Evolutionary conservation across 2,888 invertebrate species (phyloP).

Genomic region (Acrobasis suavella): DNA sequence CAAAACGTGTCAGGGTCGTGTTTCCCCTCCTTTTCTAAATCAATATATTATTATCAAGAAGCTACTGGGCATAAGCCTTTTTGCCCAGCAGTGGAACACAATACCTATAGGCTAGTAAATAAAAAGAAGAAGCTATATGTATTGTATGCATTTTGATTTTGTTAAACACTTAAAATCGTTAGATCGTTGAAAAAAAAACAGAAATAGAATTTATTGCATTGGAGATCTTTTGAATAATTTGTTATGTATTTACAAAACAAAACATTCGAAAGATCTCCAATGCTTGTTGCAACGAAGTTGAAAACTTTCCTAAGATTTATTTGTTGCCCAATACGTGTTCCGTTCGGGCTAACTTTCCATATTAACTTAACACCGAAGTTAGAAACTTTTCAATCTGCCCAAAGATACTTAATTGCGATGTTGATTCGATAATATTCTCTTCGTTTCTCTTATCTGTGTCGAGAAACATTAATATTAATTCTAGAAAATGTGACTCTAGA

Average conservation of each 20-base stretch:
- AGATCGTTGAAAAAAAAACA: too few species aligned
- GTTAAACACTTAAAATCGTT: too few species aligned
- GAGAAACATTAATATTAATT: slow-evolving; percentile 9
- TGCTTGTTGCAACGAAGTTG: slow-evolving; percentile 12
- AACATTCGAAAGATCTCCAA: not conserved
- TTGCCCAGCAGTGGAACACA: too few species aligned
- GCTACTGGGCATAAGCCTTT: too few species aligned
- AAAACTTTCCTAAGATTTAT: slow-evolving; percentile 51
- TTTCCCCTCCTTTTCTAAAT: too few species aligned
- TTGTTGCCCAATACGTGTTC: slow-evolving; percentile 46
- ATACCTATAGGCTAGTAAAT: too few species aligned
- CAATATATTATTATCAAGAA: too few species aligned
- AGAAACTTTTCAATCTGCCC: slow-evolving; percentile 47
- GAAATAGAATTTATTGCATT: not conserved
- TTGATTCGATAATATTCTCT: slow-evolving; percentile 36
- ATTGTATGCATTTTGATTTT: too few species aligned
- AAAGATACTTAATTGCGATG: slow-evolving; percentile 41
- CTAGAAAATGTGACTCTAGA: slow-evolving; percentile 12
- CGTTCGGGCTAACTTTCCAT: slow-evolving; percentile 36
- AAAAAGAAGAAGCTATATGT: too few species aligned
- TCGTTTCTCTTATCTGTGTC: slow-evolving; percentile 34
- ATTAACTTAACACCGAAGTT: slow-evolving; percentile 43
- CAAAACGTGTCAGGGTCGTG: too few species aligned
- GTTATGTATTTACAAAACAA: too few species aligned
- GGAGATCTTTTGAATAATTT: too few species aligned